Evolutionary conservation across 35 echinoderm and acorn worm genomes (phyloP).

Genomic region (Diadema setosum): DNA sequence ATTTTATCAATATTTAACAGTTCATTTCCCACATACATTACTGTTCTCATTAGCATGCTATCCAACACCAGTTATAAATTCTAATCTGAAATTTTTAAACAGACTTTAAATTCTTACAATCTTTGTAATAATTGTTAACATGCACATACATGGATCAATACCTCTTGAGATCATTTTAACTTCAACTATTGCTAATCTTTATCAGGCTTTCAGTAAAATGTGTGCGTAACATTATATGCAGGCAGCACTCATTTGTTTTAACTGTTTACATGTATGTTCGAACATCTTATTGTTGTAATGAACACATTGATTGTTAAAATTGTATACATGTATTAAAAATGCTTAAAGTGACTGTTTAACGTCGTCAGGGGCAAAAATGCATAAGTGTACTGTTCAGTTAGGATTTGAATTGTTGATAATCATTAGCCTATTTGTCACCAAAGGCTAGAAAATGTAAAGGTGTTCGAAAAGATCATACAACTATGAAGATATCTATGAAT

Average conservation of each 20-base stretch:
- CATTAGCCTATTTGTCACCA: neutral
- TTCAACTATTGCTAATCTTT: neutral
- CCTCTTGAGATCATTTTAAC: neutral
- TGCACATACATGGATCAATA: neutral
- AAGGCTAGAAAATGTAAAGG: neutral
- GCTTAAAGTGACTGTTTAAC: neutral
- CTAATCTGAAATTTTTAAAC: neutral
- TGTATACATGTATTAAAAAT: neutral
- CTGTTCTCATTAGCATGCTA: neutral
- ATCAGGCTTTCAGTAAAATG: neutral
- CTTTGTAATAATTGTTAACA: neutral
- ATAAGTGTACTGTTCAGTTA: neutral
- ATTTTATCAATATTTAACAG: neutral
- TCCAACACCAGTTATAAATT: constrained; percentile 5
- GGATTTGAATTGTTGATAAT: neutral
- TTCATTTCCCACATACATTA: neutral
- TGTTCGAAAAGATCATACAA: neutral
- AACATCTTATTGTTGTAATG: neutral
- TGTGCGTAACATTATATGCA: neutral
- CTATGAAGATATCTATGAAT: neutral
- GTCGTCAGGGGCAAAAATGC: neutral
- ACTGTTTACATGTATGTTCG: no score
- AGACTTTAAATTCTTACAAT: neutral
- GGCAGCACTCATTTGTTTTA: no score
- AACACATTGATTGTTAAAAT: neutral